phyloP scores from a whole-genome alignment of 2,888 invertebrate genomes.

The Nomada fucata region DNA sequence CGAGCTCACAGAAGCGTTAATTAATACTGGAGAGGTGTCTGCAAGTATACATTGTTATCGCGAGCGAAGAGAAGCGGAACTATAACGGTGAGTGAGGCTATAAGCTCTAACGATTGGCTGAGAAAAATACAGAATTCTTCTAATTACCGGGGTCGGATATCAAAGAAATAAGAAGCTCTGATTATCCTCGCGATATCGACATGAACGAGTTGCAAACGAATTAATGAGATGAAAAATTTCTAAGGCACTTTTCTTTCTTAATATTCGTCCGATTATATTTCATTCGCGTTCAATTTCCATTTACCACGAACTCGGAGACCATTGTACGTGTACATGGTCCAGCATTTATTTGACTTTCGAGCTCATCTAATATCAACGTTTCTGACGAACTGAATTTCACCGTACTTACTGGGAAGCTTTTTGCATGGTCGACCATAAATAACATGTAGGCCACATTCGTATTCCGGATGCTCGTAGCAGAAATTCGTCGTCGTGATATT shows the following conservation, averaged over 20 bases:
- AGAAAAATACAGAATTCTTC: constrained; percentile 1
- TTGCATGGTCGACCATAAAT: constrained; percentile 55
- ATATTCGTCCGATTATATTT: not conserved
- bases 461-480: constrained; percentile 40
- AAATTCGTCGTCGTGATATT: constrained; percentile 23
- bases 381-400: constrained; percentile 59
- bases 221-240: too few species aligned
- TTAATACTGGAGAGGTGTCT: constrained; percentile 27
- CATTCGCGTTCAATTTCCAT: constrained; percentile 52
- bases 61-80: constrained; percentile 38
- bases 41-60: constrained; percentile 27
- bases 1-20: constrained; percentile 40
- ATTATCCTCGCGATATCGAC: not conserved
- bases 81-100: constrained; percentile 56
- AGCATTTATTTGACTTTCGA: constrained; percentile 41
- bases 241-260: too few species aligned
- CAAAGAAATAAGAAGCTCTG: not conserved
- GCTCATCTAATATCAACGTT: constrained; percentile 61
- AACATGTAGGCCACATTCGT: constrained; percentile 52
- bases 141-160: not conserved
- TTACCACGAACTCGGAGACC: constrained; percentile 57
- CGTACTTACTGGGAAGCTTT: constrained; percentile 30
- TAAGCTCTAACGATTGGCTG: not conserved
- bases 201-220: not conserved
- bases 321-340: constrained; percentile 50